Evolutionary conservation across 2,888 invertebrate species (phyloP), one percentile per base, ranked within the genome.

Genomic region (Hemicrepidius hirtus): DNA sequence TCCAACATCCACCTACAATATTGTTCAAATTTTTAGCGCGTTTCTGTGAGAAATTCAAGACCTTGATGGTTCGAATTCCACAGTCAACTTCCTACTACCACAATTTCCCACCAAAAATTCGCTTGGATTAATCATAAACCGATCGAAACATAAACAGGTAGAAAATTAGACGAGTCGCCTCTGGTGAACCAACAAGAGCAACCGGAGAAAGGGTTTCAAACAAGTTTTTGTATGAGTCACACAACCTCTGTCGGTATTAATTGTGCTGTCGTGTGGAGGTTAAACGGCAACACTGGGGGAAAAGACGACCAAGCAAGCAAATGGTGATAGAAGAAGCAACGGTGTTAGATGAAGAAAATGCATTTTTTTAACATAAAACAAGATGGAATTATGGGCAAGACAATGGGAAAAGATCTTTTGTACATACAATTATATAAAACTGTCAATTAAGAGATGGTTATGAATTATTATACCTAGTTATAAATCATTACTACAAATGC

Each of bases 191-290:
- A 78, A 74, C 70, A 77, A 79, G 75, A 77, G 78, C 70, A 80
- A 78, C 77, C 80, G 76, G 80, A 79, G 80, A 80, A 82, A 79
- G 82, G 81, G 80, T 79, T 81, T 77, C 78, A 80, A 83, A 83
- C 84, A 79, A 83, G 84, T 84, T 84, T 82, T 82, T 81, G 81
- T 81, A 81, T 83, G 84, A 84, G 80, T 84, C 84, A 84, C 62
- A 44, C 44, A 44, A 44, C 41, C 77, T 74, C 75, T 75, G 77
- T 75, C 74, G 75, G 79, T 78, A 79, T 79, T 80, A 80, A 80
- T 80, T 80, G 79, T 77, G 75, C 71, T 75, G 73, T 77, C 75
- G 77, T 77, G 75, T 75, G 71, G 74, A 76, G 77, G 75, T 77
- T 77, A 78, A 76, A 72, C 73, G 78, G 78, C 79, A 79, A 78